Evolutionary conservation across 1,140 invertebrate species (phyloP), one percentile per base, ranked within the genome.

Genomic region (Drosophila setifemur): DNA sequence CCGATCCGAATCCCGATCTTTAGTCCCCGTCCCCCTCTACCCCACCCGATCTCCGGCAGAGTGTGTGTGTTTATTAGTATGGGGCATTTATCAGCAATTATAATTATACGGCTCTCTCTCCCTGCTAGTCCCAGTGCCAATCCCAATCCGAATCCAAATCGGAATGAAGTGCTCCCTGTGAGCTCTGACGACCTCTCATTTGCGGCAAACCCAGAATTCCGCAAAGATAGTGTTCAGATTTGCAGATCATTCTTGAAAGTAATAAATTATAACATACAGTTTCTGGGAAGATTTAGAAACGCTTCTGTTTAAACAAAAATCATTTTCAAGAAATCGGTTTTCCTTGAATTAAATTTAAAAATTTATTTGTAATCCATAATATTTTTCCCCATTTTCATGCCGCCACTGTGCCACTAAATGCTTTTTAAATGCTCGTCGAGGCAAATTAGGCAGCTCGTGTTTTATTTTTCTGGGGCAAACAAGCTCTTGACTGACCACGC

Each of bases 31-130:
- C 28, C 28, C 28, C 53, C 12, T 23, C 16, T 28, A 43, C 35
- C 12, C 39, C 18, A 39, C 19, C 55, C 49, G 39, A n/a, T n/a
- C 54, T 73, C 54, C 39, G 16, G 57, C 66, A 70, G 67, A 58
- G 81, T 85, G 81, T 85, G 67, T 55, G 81, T 85, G 81, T 85
- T 85, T 83, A 85, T 85, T 85, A 86, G 81, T 85, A 81, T 57
- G 72, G 79, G 72, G 63, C 81, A 85, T 86, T 85, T 85, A 85
- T 85, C 81, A 85, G 81, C 81, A 86, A 85, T 85, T 85, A 85
- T 85, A 85, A 85, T 86, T 85, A 79, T 85, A 75, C 63, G 78
- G 57, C 71, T 55, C 52, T 68, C 55, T 70, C 50, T n/a, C 25
- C 6, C 2, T 9, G 18, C 28, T 52, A n/a, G n/a, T n/a, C n/a